Base-by-base conservation (phyloP, 64 coral and sea anemone genomes). In the Montipora capricornis region DNA sequence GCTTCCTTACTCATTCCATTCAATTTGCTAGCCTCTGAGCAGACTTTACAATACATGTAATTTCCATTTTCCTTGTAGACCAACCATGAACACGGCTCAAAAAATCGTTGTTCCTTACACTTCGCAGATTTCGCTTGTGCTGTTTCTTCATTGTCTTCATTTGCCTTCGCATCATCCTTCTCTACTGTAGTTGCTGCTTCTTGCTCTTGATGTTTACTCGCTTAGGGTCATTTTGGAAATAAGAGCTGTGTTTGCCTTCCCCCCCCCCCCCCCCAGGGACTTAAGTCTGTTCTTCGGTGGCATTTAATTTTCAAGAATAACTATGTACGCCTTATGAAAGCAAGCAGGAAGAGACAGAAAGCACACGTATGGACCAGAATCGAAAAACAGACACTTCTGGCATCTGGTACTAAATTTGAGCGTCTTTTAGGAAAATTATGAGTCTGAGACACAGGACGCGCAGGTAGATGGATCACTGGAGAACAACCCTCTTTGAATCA, bases 261-360 rank as follows among this genome's bases (percentile, higher is more conserved):
- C n/a, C n/a, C n/a, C n/a, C n/a, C n/a, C n/a, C 45, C 76, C 76
- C 74, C 45, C 44, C 17, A 80, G 50, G 52, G 78, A 19, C 78
- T 80, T 80, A 29, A 58, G 52, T 58, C 60, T 64, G 4, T 10
- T 64, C 60, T 64, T 79, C 4, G 16, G 46, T 79, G 47, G 77
- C 47, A 79, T 49, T 51, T 79, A 79, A 52, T 79, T n/a, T 47
- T 74, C 71, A 74, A 74, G 44, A 78, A 78, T 78, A 49, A 78
- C 75, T 45, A 78, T 79, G 77, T 79, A 17, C 48, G 46, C 77
- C 44, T 49, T 79, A 79, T 4, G 13, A 79, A 79, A 79, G 47
- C 77, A 79, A 79, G 77, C 77, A 49, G 45, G 77, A 79, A 52
- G 77, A 79, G 77, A 51, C n/a, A n/a, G n/a, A n/a, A n/a, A n/a